phyloP scores from a whole-genome alignment of 2,797 vertebrate genomes.

The Thamnophis elegans region DNA sequence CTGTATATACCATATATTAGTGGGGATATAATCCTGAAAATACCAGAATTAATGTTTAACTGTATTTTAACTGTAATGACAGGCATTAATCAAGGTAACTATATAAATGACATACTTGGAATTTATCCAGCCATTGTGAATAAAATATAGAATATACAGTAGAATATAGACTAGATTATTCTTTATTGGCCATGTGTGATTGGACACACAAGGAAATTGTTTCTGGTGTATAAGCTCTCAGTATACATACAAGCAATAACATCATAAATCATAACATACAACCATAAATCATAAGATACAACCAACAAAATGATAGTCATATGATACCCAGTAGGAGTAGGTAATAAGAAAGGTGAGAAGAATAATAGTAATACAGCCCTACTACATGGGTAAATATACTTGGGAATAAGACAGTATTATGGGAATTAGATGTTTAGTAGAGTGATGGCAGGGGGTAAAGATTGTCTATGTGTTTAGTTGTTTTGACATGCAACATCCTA shows the following conservation, averaged over 20 bases:
- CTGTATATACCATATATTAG: background rate
- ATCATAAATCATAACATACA: background rate
- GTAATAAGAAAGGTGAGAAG: background rate
- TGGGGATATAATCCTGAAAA: background rate
- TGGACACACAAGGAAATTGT: background rate
- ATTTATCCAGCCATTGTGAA: background rate
- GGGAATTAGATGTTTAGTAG: background rate
- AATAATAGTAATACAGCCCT: background rate
- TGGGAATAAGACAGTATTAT: background rate
- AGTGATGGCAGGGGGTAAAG: background rate
- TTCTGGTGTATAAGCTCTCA: background rate
- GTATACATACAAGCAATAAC: background rate
- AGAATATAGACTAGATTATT: background rate
- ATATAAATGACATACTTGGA: background rate
- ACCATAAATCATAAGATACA: background rate
- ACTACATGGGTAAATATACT: background rate
- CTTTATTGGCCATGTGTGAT: background rate
- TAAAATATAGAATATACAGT: background rate
- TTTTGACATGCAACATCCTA: background rate
- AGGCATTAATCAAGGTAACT: background rate
- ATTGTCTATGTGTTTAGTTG: background rate
- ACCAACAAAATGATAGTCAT: background rate
- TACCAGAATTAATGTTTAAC: background rate
- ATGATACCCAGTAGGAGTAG: background rate
- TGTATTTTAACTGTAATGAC: background rate